Base-by-base conservation (phyloP, 2,888 invertebrate genomes). In the Micropterix aruncella region DNA sequence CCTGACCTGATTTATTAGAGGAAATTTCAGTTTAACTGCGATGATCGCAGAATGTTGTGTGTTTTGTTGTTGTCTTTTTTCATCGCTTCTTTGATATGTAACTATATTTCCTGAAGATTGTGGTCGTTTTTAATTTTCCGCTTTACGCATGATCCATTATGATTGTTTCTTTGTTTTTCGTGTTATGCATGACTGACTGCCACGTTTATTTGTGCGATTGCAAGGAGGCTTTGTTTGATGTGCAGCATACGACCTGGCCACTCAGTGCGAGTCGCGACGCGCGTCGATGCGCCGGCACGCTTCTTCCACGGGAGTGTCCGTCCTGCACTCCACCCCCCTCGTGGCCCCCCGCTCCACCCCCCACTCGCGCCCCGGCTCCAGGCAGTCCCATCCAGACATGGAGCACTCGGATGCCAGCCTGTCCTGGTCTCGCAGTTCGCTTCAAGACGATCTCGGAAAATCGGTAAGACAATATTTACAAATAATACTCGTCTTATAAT, bases 191-290 rank as follows among this genome's bases (percentile, higher is more conserved):
- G 7, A 27, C 7, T 27, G n/a, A n/a, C 7, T 27, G n/a, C n/a
- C n/a, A 27, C 7, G 36, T 9, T 27, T 27, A 27, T 9, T 27
- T 27, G 7, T 27, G n/a, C 5, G 15, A 38, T 5, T n/a, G 15
- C 14, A 38, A 38, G 5, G 15, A 18, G 12, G n/a, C 37, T 42
- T 44, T 41, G 27, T 19, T 40, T 44, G 38, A 46, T 40, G 56
- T 57, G 7, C 65, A 80, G 86, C 85, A 40, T 88, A 88, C 59
- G 89, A 89, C 65, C 65, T 89, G 61, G 88, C 88, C 48, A 84
- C 86, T 40, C 85, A 86, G 58, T 82, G 84, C 57, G 83, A 83
- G 45, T 79, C 81, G 39, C 71, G 83, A 45, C 74, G 82, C 44
- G 79, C 75, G 40, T 79, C 79, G 18, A 73, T 75, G 66, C 73